Conservation (phyloP, 2,113 vertebrate species). For the Podarcis muralis region DNA sequence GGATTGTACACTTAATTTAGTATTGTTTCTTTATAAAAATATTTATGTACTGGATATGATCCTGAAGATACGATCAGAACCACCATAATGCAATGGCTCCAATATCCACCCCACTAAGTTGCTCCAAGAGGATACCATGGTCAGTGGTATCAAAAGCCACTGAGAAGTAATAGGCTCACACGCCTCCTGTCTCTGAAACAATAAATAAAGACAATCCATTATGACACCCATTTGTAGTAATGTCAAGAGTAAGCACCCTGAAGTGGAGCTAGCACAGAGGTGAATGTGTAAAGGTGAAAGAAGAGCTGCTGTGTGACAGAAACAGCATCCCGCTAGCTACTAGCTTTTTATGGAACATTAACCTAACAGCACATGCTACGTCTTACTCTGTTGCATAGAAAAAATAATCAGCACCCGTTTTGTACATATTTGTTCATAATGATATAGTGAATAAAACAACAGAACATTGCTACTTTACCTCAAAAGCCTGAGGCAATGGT, state of each 20-base stretch:
- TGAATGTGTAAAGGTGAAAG: neutral
- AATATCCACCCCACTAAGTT: too few species aligned
- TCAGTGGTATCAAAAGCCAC: too few species aligned
- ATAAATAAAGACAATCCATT: too few species aligned
- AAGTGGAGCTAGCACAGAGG: neutral
- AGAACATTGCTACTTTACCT: neutral
- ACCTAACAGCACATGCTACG: neutral
- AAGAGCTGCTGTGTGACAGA: neutral
- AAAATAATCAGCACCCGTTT: neutral
- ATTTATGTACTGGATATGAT: too few species aligned
- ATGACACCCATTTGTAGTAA: constrained; percentile 30
- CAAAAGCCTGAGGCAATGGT: neutral
- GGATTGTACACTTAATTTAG: constrained; percentile 54
- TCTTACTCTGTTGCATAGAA: neutral
- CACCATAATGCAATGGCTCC: too few species aligned
- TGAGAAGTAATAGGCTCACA: too few species aligned
- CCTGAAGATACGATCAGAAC: too few species aligned
- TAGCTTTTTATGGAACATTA: neutral
- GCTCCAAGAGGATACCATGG: too few species aligned
- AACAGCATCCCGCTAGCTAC: neutral
- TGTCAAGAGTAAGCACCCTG: neutral
- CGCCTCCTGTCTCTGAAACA: too few species aligned
- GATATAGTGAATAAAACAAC: neutral
- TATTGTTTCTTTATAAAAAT: too few species aligned
- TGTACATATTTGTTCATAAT: neutral